These are phyloP conservation scores for Plemyria rubiginata DNA, from an alignment of 2,888 invertebrate genomes.

Conservation along the genomic window DNA sequence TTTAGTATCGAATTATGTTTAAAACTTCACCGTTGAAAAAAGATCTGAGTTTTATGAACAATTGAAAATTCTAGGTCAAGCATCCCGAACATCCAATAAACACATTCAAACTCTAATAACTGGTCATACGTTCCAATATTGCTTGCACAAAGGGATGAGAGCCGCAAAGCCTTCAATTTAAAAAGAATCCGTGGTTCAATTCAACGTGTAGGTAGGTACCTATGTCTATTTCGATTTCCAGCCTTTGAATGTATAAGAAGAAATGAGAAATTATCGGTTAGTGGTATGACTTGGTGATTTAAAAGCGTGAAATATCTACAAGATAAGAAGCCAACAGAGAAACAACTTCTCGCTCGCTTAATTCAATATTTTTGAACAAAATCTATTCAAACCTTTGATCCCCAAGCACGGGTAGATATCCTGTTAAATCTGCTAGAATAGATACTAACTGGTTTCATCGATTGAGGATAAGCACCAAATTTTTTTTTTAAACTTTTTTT, in stretches of 20 bases:
- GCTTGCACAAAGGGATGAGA: conserved; percentile 27
- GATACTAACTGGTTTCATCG: too few species aligned
- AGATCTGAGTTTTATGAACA: conserved; percentile 31
- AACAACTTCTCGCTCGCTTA: too few species aligned
- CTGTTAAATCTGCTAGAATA: too few species aligned
- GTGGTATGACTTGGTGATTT: background rate
- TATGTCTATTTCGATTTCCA: conserved; percentile 10
- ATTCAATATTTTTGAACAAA: too few species aligned
- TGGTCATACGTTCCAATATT: conserved; percentile 31
- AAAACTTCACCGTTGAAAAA: conserved; percentile 1
- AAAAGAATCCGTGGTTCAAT: conserved; percentile 23
- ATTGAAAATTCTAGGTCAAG: conserved; percentile 44
- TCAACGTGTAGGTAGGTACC: background rate
- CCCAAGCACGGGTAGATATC: too few species aligned
- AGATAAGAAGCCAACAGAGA: background rate
- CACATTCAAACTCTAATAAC: conserved; percentile 35
- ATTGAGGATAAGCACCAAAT: too few species aligned
- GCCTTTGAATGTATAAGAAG: background rate
- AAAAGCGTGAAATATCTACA: background rate
- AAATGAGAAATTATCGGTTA: too few species aligned
- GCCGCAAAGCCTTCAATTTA: conserved; percentile 36
- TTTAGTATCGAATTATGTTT: background rate
- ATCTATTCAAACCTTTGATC: too few species aligned
- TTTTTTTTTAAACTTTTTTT: too few species aligned
- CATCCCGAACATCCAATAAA: conserved; percentile 35